phyloP scores from a whole-genome alignment of 2,888 invertebrate species.

The Trissoscelio sp. region DNA sequence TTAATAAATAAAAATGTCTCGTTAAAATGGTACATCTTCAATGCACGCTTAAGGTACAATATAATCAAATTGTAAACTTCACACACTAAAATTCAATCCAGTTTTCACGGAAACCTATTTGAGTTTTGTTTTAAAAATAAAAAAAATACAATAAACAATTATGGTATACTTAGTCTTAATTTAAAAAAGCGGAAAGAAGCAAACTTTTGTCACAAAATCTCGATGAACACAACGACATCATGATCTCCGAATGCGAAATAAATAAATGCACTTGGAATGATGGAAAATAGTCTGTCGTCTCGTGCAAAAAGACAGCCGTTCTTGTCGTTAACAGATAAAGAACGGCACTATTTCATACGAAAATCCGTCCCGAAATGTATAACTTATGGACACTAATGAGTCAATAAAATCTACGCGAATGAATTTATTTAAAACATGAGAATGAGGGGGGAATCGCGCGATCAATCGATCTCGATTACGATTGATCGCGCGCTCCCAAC shows the following conservation, averaged over 20 bases:
- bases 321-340: not conserved
- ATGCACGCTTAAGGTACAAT: constrained; percentile 7
- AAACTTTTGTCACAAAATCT: constrained; percentile 21
- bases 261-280: constrained; percentile 77
- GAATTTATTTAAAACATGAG: constrained; percentile 8
- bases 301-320: constrained; percentile 29
- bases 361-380: constrained; percentile 28
- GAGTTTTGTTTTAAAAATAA: not conserved
- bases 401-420: not conserved
- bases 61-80: constrained; percentile 6
- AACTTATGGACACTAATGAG: not conserved
- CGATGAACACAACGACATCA: constrained; percentile 29
- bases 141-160: not conserved
- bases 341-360: constrained; percentile 54
- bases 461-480: constrained; percentile 41
- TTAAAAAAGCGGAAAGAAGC: constrained; percentile 23
- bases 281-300: constrained; percentile 49
- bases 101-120: not conserved
- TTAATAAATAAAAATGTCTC: constrained; percentile 30
- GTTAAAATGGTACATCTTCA: not conserved
- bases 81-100: not conserved
- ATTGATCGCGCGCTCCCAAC: constrained; percentile 18
- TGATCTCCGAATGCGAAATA: constrained; percentile 51
- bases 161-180: not conserved
- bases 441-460: constrained; percentile 12